These are phyloP conservation scores for Vespertilio murinus DNA, from an alignment of 2,797 vertebrate genomes.

Conservation along the genomic window DNA sequence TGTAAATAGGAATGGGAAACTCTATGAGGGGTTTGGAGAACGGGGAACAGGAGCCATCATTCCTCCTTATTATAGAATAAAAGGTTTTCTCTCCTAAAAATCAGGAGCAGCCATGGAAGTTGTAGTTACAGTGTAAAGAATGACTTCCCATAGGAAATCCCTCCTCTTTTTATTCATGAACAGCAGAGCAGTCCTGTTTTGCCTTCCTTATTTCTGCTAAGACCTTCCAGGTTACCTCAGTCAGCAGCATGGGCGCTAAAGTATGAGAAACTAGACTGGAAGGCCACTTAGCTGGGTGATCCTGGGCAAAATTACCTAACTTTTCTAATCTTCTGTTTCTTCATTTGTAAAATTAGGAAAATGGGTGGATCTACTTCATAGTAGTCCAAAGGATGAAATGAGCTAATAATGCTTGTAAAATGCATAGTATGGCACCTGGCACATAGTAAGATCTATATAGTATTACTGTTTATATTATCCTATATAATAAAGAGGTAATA, in stretches of 20 bases:
- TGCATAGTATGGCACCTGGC: not conserved
- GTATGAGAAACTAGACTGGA: not conserved
- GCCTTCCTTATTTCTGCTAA: not conserved
- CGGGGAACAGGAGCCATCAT: not conserved
- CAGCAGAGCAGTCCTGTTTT: not conserved
- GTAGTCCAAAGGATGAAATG: not conserved
- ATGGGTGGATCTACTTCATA: not conserved
- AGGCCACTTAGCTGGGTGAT: not conserved
- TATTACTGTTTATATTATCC: not conserved
- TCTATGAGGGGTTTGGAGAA: not conserved
- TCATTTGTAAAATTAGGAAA: slow-evolving; percentile 3
- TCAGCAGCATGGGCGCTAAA: not conserved
- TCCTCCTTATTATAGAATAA: slow-evolving; percentile 3
- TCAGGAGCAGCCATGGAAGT: not conserved
- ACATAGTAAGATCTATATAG: not conserved
- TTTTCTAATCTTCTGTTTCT: not conserved
- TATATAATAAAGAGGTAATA: too few species aligned
- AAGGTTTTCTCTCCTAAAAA: slow-evolving; percentile 46
- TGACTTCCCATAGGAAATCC: not conserved
- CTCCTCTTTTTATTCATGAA: not conserved
- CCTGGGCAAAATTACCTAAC: not conserved
- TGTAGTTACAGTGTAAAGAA: slow-evolving; percentile 31
- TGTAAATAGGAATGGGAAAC: slow-evolving; percentile 33
- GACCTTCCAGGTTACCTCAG: not conserved
- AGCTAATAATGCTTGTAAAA: not conserved